Base-by-base conservation (phyloP, 2,797 vertebrate genomes). In the Garrulus glandarius region DNA sequence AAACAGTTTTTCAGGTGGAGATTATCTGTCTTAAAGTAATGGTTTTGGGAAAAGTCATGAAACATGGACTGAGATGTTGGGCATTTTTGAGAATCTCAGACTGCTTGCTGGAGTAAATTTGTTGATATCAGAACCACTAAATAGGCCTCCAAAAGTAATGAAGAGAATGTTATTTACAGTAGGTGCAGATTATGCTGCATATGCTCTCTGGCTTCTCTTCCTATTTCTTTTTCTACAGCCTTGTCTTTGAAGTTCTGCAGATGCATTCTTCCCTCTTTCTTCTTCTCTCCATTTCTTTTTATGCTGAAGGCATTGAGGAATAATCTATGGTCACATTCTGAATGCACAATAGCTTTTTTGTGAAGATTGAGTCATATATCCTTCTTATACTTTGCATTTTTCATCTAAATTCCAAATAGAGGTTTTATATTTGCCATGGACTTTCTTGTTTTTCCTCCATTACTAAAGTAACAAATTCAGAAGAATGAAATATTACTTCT, bases 21-120 rank as follows among this genome's bases (percentile, higher is more conserved):
- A 47, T 87, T 67, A 84, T 91, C 55, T 91, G 29, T 89, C 75
- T 82, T 91, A 87, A 85, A 89, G 56, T 68, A 89, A 77, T 57
- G 43, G 56, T 50, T 95, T 87, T 56, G 55, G 41, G 56, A 89
- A 84, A 76, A 92, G 29, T 55, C 2, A 13, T 64, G 70, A 94
- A 84, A 69, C 71, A 50, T 9, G 32, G 50, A 60, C 41, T 79
- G 18, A 56, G 36, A 67, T 56, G 19, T 59, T 59, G n/a, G 39
- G 47, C 6, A 23, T 34, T 95, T 95, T 63, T 65, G 29, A 69
- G 32, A 76, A 57, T 75, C 46, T 93, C 32, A 57, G 32, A 19
- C 53, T 94, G 20, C 23, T 71, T 57, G 55, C 39, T 86, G 56
- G 11, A 72, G 18, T 55, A 59, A 49, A 81, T 72, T 63, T 76